phyloP scores from a whole-genome alignment of 2,113 vertebrate species.

The Hemiscyllium ocellatum region DNA sequence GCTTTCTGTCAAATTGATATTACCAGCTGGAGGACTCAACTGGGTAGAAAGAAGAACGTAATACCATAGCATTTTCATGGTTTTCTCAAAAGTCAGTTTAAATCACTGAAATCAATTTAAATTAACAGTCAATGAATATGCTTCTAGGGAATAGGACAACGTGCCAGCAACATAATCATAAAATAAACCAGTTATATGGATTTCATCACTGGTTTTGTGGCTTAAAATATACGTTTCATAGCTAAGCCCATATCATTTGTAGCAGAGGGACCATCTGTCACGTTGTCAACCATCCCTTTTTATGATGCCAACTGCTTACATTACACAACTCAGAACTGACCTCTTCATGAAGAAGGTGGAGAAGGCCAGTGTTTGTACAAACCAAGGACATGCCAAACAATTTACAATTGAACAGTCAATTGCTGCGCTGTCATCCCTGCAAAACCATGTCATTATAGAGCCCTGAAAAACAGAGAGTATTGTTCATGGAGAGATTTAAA shows the following conservation, averaged over 20 bases:
- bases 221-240: neutral
- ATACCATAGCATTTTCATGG: neutral
- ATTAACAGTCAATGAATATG: neutral
- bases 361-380: neutral
- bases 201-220: neutral
- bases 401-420: slow-evolving; percentile 8
- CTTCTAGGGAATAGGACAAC: neutral
- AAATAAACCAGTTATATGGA: neutral
- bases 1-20: neutral
- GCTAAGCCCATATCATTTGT: neutral
- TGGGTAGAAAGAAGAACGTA: neutral
- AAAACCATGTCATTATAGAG: neutral
- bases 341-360: neutral
- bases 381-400: neutral
- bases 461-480: neutral
- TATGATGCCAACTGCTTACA: neutral
- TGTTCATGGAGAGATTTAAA: neutral
- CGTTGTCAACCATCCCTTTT: neutral
- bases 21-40: neutral
- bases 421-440: neutral
- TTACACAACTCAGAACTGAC: neutral
- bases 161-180: neutral
- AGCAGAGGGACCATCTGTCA: neutral
- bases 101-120: neutral
- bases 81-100: slow-evolving; percentile 7